Base-by-base conservation (phyloP, 2,113 vertebrate species). In the Sinosuthora webbiana region DNA sequence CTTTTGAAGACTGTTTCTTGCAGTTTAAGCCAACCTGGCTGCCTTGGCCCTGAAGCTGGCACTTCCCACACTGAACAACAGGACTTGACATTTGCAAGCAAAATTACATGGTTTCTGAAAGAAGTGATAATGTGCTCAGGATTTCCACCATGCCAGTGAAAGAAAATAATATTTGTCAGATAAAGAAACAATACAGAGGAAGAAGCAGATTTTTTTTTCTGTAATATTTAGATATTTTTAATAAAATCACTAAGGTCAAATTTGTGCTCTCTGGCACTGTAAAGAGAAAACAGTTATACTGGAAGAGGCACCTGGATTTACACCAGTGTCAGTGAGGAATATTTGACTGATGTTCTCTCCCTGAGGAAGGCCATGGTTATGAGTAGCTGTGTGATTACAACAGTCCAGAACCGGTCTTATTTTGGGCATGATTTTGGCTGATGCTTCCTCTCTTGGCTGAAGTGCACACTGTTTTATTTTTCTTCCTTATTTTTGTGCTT, bases 341-440 rank as follows among this genome's bases (percentile, higher is more conserved):
- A 59, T 5, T 14, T 47, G 49, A 37, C 39, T 69, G 37, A 75
- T 31, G 7, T 41, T 71, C 24, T 24, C 13, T 22, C 13, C 3
- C 18, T n/a, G 8, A 41, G 31, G 30, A 69, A 69, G n/a, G 31
- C 15, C 0, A 0, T 10, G 39, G 35, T 63, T 87, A 86, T 67
- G 52, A 55, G 30, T 33, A 79, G 45, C 31, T 64, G 27, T n/a
- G n/a, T 24, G 28, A 35, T 69, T 53, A 41, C 23, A 79, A 56
- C 0, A 0, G 25, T 45, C 41, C 47, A 42, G 50, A 79, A 44
- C 11, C 0, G 0, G 14, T 16, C 71, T 60, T 57, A 53, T 74
- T 82, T 87, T 88, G 45, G 10, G 8, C 21, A 8, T 63, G 27
- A 59, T 53, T 59, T 73, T 55, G 47, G 19, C 22, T 0, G 4